Evolutionary conservation across 2,888 invertebrate genomes (phyloP).

Genomic region (Epinotia bilunana): DNA sequence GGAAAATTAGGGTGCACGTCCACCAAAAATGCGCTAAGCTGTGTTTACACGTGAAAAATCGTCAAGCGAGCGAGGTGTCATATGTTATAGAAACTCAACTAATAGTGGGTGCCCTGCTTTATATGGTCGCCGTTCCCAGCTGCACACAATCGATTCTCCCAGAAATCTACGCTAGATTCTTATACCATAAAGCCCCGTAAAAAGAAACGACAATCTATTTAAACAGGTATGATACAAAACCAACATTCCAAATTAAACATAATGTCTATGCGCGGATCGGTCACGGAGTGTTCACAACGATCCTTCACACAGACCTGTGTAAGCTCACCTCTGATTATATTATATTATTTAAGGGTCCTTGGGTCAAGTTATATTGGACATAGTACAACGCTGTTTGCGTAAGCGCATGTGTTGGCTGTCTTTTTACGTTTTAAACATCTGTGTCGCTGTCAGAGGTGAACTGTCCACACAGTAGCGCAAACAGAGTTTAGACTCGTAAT

Average conservation of each 20-base stretch:
- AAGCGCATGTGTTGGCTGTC: constrained; percentile 23
- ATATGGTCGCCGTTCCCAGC: neutral
- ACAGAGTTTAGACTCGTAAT: constrained; percentile 22
- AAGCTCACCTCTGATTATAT: neutral
- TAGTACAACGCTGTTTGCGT: constrained; percentile 11
- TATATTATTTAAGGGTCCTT: too few relatives aligned
- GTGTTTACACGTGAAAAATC: too few relatives aligned
- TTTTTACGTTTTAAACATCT: constrained; percentile 21
- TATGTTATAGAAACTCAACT: too few relatives aligned
- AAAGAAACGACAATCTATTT: constrained; percentile 21
- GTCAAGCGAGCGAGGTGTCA: too few relatives aligned
- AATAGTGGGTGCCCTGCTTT: neutral
- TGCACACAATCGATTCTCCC: neutral
- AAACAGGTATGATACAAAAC: constrained; percentile 27
- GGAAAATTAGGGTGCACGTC: too few relatives aligned
- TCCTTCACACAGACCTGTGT: neutral
- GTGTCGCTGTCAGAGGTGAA: constrained; percentile 32
- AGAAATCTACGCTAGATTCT: constrained; percentile 13
- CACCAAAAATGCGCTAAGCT: too few relatives aligned
- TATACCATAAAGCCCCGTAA: constrained; percentile 13
- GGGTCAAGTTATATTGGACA: neutral
- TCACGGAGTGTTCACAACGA: neutral
- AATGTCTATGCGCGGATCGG: constrained; percentile 30
- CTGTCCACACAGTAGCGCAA: constrained; percentile 29
- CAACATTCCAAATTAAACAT: constrained; percentile 31